Conservation (phyloP, 1,140 invertebrate species). For the Pristionchus pacificus region DNA sequence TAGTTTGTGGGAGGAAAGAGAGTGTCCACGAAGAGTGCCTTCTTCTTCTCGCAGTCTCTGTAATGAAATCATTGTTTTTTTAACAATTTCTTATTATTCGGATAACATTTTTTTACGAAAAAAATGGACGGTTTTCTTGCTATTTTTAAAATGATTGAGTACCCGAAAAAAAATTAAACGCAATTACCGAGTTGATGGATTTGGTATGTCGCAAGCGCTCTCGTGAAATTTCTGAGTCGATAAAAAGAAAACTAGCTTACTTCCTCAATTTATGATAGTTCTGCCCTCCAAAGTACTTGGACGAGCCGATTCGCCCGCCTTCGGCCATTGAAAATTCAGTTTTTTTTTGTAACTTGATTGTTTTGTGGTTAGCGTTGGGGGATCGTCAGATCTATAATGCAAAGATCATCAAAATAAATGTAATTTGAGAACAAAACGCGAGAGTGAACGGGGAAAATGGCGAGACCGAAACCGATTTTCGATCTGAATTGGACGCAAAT, state of each 20-base stretch:
- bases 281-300: background rate
- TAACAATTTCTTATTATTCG: background rate
- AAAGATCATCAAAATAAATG: too few relatives aligned
- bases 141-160: too few relatives aligned
- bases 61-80: background rate
- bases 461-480: too few relatives aligned
- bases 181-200: background rate
- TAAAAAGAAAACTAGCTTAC: background rate
- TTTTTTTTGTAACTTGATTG: too few relatives aligned
- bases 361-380: too few relatives aligned
- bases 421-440: too few relatives aligned
- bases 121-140: too few relatives aligned
- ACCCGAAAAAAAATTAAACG: background rate
- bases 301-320: background rate
- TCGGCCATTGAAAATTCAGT: too few relatives aligned
- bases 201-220: background rate
- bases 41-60: conserved; percentile 26
- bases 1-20: conserved; percentile 52
- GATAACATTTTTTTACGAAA: background rate
- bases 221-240: too few relatives aligned
- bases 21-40: conserved; percentile 45
- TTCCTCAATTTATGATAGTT: background rate
- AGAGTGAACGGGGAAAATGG: too few relatives aligned
- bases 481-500: too few relatives aligned
- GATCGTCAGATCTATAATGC: too few relatives aligned